phyloP scores from a whole-genome alignment of 2,797 vertebrate genomes.

The Anabas testudineus region DNA sequence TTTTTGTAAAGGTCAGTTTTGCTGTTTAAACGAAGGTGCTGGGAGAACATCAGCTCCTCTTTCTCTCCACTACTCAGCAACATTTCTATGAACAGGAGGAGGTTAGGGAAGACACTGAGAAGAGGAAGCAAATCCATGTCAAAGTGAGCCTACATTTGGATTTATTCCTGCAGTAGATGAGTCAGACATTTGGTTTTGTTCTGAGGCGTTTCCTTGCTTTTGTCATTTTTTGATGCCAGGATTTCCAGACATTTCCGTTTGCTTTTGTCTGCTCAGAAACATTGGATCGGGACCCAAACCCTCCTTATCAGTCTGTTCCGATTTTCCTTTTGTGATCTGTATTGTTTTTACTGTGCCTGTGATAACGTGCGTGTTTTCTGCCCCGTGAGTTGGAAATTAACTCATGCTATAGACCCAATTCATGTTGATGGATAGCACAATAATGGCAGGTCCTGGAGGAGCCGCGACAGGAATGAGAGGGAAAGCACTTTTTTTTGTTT shows the following conservation, averaged over 20 bases:
- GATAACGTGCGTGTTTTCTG: conserved; percentile 41
- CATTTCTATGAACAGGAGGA: conserved; percentile 25
- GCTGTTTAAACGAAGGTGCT: conserved; percentile 13
- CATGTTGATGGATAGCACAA: conserved; percentile 66
- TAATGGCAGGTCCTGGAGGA: conserved; percentile 42
- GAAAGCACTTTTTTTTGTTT: conserved; percentile 37
- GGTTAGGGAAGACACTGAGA: conserved; percentile 23
- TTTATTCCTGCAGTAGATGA: conserved; percentile 18
- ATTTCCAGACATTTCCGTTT: conserved; percentile 44
- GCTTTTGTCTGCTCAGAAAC: conserved; percentile 50
- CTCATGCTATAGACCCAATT: conserved; percentile 47
- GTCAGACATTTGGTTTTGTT: conserved; percentile 22
- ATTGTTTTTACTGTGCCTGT: conserved; percentile 60
- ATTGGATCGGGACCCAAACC: conserved; percentile 21
- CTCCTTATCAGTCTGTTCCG: conserved; percentile 30
- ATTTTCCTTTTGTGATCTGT: conserved; percentile 61
- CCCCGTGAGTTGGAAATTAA: conserved; percentile 39
- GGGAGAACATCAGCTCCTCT: conserved; percentile 4
- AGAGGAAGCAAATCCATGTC: conserved; percentile 2
- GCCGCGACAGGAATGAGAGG: conserved; percentile 14
- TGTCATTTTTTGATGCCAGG: conserved; percentile 27
- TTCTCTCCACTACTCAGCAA: background rate
- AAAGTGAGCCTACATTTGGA: conserved; percentile 28
- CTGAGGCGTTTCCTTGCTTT: conserved; percentile 25
- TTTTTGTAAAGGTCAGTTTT: conserved; percentile 5